phyloP scores from a whole-genome alignment of 1,140 invertebrate species.

The Samia ricini region DNA sequence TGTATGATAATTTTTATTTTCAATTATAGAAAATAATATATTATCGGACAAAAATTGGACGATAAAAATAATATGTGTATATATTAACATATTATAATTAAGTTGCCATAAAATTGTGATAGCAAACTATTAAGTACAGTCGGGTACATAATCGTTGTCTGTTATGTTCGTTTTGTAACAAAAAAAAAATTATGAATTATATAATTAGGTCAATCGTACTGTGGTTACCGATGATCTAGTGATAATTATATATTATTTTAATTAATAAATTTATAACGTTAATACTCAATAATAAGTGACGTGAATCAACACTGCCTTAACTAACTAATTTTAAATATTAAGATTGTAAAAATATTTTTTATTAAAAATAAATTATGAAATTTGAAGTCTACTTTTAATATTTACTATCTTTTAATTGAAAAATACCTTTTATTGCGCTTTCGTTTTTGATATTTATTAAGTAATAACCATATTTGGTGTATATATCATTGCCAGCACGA shows the following conservation, averaged over 20 bases:
- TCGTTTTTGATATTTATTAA: too few relatives aligned
- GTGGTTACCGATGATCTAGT: slow-evolving; percentile 26
- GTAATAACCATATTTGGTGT: too few relatives aligned
- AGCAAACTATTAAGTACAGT: slow-evolving; percentile 57
- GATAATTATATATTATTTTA: slow-evolving; percentile 2
- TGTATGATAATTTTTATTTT: slow-evolving; percentile 8
- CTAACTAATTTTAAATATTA: slow-evolving; percentile 57
- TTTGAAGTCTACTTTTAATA: too few relatives aligned
- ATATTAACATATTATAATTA: slow-evolving; percentile 14
- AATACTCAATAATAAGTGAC: slow-evolving; percentile 59
- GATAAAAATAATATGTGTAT: background rate
- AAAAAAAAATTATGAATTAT: background rate
- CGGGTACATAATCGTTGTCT: slow-evolving; percentile 31
- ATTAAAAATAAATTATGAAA: slow-evolving; percentile 43
- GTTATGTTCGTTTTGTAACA: slow-evolving; percentile 29
- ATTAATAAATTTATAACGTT: slow-evolving; percentile 35
- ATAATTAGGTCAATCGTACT: slow-evolving; percentile 9
- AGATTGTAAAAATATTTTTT: slow-evolving; percentile 64
- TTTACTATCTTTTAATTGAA: background rate
- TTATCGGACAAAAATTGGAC: background rate
- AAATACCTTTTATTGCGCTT: too few relatives aligned
- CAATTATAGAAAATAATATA: background rate
- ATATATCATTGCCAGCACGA: too few relatives aligned
- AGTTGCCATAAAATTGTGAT: slow-evolving; percentile 73
- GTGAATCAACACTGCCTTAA: slow-evolving; percentile 61